Conservation (phyloP, 2,797 vertebrate genomes). For the Phoeniculus purpureus region DNA sequence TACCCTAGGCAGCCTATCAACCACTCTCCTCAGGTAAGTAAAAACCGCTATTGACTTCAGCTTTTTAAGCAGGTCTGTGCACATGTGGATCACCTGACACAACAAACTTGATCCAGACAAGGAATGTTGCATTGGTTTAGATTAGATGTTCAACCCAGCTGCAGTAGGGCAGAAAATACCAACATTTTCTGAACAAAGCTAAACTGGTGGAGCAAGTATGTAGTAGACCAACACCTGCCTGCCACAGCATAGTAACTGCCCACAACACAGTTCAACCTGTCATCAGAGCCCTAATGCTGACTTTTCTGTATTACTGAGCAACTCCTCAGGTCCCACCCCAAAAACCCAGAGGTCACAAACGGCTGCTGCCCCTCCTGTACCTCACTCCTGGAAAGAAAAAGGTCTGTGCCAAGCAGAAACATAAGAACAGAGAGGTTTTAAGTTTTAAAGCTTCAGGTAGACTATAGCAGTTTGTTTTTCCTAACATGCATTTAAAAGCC, state of each 20-base stretch:
- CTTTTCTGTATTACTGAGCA: not conserved
- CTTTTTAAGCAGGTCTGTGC: not conserved
- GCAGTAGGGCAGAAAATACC: not conserved
- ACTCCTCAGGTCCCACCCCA: not conserved
- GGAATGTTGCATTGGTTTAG: not conserved
- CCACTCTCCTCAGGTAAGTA: not conserved
- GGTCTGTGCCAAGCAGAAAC: fast-evolving
- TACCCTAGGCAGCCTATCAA: not conserved
- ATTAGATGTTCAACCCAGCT: not conserved
- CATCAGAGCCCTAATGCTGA: not conserved
- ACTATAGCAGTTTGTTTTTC: not conserved
- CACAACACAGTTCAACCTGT: not conserved
- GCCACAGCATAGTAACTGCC: no score
- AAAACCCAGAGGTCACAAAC: fast-evolving
- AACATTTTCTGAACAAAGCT: not conserved
- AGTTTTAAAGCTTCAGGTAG: not conserved
- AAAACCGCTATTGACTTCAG: not conserved
- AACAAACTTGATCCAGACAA: not conserved
- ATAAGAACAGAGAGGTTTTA: not conserved
- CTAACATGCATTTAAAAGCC: not conserved
- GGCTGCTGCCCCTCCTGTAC: not conserved
- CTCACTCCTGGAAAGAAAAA: no score
- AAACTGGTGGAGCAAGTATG: not conserved
- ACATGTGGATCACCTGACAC: not conserved
- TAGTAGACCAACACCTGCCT: not conserved